Evolutionary conservation across 2,797 vertebrate species (phyloP).

Genomic region (Pipistrellus pipistrellus): DNA sequence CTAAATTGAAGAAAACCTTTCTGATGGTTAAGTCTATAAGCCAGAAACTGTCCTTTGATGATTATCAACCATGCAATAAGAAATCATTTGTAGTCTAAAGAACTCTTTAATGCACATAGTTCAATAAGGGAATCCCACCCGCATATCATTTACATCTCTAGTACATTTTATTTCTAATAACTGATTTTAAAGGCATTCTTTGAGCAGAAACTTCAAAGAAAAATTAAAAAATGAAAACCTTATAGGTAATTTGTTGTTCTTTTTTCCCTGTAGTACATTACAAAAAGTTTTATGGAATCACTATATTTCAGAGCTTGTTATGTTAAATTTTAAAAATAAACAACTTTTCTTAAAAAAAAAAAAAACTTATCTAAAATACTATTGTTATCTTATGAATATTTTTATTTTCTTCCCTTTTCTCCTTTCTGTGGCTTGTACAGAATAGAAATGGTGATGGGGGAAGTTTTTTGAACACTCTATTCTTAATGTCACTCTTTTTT

Average conservation of each 20-base stretch:
- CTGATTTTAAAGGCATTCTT: slow-evolving; percentile 13
- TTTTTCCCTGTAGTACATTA: slow-evolving; percentile 14
- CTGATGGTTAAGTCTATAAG: background rate
- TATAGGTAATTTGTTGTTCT: background rate
- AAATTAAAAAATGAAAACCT: background rate
- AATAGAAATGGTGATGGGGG: background rate
- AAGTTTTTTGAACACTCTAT: background rate
- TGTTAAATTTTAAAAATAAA: slow-evolving; percentile 7
- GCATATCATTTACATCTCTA: background rate
- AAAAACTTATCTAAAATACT: background rate
- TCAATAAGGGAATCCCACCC: background rate
- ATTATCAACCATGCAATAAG: background rate
- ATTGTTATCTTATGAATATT: background rate
- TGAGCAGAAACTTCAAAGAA: slow-evolving; percentile 6
- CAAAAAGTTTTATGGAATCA: background rate
- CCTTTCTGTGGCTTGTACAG: background rate
- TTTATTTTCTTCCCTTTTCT: background rate
- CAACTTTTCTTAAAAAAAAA: background rate
- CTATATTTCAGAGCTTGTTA: slow-evolving; percentile 41
- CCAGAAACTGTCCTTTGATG: background rate
- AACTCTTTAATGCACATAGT: background rate
- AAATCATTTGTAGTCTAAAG: background rate
- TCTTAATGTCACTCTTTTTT: background rate
- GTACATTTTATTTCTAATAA: slow-evolving; percentile 22
- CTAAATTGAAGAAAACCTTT: background rate